These are phyloP conservation scores for Keiferia lycopersicella DNA, from an alignment of 2,888 invertebrate genomes.

Conservation along the genomic window DNA sequence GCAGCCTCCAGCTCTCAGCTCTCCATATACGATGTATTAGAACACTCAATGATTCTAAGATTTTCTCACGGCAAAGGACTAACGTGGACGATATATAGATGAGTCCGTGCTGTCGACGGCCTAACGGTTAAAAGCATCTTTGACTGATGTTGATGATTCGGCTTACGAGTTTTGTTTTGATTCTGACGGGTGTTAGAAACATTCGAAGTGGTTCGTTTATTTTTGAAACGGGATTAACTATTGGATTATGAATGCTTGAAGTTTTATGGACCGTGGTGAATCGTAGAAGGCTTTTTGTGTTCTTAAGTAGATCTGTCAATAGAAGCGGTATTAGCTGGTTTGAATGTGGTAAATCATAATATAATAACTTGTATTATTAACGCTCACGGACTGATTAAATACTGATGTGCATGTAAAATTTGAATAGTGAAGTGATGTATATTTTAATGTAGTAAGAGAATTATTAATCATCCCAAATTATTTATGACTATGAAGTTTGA, in stretches of 20 bases:
- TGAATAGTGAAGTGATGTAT: too few species aligned
- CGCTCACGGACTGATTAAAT: background rate
- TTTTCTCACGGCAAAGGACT: conserved; percentile 74
- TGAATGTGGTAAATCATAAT: conserved; percentile 24
- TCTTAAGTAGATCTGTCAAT: conserved; percentile 58
- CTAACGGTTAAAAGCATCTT: conserved; percentile 57
- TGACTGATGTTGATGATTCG: conserved; percentile 69
- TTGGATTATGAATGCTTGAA: conserved; percentile 60
- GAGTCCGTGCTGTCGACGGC: conserved; percentile 47
- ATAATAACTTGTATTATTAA: conserved; percentile 14
- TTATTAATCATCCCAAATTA: too few species aligned
- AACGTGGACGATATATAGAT: conserved; percentile 56
- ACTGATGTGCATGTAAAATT: background rate
- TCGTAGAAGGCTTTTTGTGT: conserved; percentile 58
- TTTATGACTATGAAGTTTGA: too few species aligned
- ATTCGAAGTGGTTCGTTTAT: conserved; percentile 50
- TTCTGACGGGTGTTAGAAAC: conserved; percentile 58
- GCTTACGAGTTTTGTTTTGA: conserved; percentile 63
- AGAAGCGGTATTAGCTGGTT: conserved; percentile 45
- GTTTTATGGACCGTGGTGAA: conserved; percentile 65
- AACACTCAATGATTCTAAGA: conserved; percentile 61
- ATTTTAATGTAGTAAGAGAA: too few species aligned
- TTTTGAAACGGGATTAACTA: conserved; percentile 67
- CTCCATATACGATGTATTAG: conserved; percentile 62
- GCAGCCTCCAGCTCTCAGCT: conserved; percentile 61